Evolutionary conservation across 2,888 invertebrate species (phyloP).

Genomic region (Rhogogaster chlorosoma): DNA sequence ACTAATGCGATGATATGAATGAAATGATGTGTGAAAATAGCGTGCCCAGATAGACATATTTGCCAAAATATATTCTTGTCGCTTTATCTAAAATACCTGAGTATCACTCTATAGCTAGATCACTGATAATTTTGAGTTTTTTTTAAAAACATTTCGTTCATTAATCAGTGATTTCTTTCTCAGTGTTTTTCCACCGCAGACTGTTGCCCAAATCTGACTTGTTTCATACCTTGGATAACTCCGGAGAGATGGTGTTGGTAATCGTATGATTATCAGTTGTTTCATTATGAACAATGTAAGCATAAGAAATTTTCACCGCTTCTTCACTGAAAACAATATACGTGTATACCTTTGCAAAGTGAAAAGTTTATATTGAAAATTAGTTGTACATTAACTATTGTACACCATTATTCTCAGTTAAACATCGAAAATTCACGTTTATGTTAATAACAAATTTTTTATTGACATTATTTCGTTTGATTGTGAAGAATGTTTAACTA

Average conservation of each 20-base stretch:
- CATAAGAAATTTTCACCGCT: neutral
- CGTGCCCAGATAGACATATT: neutral
- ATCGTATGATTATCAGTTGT: neutral
- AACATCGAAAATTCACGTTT: too few relatives aligned
- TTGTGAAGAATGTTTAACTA: too few relatives aligned
- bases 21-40: neutral
- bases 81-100: neutral
- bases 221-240: neutral
- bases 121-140: neutral
- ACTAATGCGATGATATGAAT: neutral
- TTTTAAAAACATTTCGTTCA: neutral
- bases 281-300: neutral
- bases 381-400: neutral
- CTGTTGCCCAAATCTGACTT: neutral
- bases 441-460: too few relatives aligned
- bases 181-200: neutral
- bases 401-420: neutral
- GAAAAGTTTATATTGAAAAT: neutral
- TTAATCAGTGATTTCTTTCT: neutral
- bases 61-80: neutral
- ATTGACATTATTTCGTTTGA: too few relatives aligned
- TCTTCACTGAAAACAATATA: neutral
- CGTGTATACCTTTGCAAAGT: neutral
- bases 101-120: neutral
- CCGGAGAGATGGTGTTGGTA: neutral